Evolutionary conservation across 2,888 invertebrate species (phyloP).

Genomic region (Parnassius glacialis): DNA sequence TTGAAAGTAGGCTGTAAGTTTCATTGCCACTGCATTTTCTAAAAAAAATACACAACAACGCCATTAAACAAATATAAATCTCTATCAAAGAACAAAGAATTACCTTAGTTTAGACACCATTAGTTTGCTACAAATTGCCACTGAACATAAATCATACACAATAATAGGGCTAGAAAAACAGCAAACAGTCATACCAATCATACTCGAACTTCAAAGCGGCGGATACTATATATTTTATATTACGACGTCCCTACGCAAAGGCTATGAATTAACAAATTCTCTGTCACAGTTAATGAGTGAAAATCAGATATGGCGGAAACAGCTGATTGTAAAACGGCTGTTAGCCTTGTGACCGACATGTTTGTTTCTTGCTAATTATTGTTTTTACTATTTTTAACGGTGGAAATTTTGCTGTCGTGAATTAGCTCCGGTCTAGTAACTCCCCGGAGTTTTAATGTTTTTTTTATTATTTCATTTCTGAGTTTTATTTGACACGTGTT

Average conservation of each 20-base stretch:
- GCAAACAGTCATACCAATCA: slow-evolving; percentile 27
- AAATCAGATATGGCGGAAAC: slow-evolving; percentile 34
- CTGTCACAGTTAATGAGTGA: slow-evolving; percentile 27
- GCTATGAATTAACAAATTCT: slow-evolving; percentile 27
- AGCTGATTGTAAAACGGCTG: slow-evolving; percentile 39
- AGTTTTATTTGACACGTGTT: slow-evolving; percentile 25
- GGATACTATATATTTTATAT: slow-evolving; percentile 45
- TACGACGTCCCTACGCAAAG: slow-evolving; percentile 30
- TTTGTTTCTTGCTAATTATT: slow-evolving; percentile 23
- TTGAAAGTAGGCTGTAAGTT: too few relatives aligned
- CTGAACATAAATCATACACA: slow-evolving; percentile 27
- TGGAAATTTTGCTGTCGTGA: slow-evolving; percentile 5
- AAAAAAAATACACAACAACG: too few relatives aligned
- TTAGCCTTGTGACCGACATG: slow-evolving; percentile 45
- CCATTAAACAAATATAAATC: too few relatives aligned
- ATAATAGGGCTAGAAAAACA: slow-evolving; percentile 29
- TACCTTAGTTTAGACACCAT: too few relatives aligned
- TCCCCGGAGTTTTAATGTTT: not conserved
- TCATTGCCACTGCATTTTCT: too few relatives aligned
- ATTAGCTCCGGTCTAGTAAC: slow-evolving; percentile 7
- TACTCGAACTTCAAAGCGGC: slow-evolving; percentile 42
- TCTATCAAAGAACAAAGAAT: too few relatives aligned
- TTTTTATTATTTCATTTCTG: not conserved
- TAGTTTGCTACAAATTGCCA: too few relatives aligned
- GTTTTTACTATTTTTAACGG: slow-evolving; percentile 7